Percentiles rank a stretch among this genome's conserved stretches.
These are phyloP conservation scores for Aleiodes sp. DNA, from an alignment of 1,140 invertebrate species.

Conservation along the genomic window DNA sequence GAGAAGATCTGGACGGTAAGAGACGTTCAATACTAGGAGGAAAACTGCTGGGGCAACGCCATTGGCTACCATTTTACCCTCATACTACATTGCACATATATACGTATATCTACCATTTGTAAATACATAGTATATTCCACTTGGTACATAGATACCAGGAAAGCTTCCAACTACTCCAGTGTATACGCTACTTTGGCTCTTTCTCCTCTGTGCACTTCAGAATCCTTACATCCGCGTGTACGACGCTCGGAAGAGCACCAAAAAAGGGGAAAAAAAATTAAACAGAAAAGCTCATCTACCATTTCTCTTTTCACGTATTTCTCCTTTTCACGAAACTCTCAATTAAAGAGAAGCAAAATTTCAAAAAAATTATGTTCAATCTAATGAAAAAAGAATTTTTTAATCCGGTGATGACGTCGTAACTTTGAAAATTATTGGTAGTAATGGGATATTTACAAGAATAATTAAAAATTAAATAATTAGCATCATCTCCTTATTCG, in stretches of 20 bases:
- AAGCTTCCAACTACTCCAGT: conserved; percentile 26
- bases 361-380: too few relatives aligned
- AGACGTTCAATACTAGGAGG: conserved; percentile 58
- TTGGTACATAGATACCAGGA: conserved; percentile 38
- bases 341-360: too few relatives aligned
- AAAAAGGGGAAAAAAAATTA: conserved; percentile 1
- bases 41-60: conserved; percentile 52
- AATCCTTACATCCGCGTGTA: background rate
- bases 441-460: background rate
- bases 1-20: conserved; percentile 51
- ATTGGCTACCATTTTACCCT: conserved; percentile 57
- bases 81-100: background rate
- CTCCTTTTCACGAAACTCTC: background rate
- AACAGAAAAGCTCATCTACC: too few relatives aligned
- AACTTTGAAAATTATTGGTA: background rate
- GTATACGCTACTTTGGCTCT: conserved; percentile 18
- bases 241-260: conserved; percentile 5
- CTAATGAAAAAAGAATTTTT: too few relatives aligned
- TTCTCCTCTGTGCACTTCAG: conserved; percentile 19
- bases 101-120: background rate
- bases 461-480: background rate
- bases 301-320: background rate
- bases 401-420: too few relatives aligned
- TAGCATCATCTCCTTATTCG: background rate
- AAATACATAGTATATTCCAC: conserved; percentile 32